Conservation (phyloP, 2,888 invertebrate genomes). For the Cancer borealis region DNA sequence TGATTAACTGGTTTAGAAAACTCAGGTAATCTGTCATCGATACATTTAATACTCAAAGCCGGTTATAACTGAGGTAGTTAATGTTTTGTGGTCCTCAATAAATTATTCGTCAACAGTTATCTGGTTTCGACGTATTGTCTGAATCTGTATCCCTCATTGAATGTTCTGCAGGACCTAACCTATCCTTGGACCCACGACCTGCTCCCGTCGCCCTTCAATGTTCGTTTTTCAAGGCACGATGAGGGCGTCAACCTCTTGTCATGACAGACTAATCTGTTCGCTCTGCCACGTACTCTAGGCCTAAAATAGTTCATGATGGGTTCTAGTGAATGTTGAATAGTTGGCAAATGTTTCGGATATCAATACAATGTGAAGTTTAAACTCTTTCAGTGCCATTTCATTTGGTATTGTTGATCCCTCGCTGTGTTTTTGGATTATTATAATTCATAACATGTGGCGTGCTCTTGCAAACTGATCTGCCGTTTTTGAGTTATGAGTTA, state of each 20-base stretch:
- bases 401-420: neutral
- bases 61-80: neutral
- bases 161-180: neutral
- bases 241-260: neutral
- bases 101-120: neutral
- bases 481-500: neutral
- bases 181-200: neutral
- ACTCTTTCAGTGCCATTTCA: neutral
- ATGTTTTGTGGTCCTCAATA: neutral
- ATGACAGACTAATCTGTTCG: no score
- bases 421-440: neutral
- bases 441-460: neutral
- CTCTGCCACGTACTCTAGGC: neutral
- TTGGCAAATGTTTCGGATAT: neutral
- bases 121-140: no score
- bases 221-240: neutral
- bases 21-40: neutral
- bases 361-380: neutral
- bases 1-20: neutral
- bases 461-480: neutral
- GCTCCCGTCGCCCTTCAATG: slow-evolving; percentile 20
- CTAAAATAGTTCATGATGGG: neutral
- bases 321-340: neutral
- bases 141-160: neutral
- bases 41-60: neutral